Evolutionary conservation across 2,888 invertebrate genomes (phyloP), one percentile per base, ranked within the genome.

Genomic region (Tenthredo scrophulariae): DNA sequence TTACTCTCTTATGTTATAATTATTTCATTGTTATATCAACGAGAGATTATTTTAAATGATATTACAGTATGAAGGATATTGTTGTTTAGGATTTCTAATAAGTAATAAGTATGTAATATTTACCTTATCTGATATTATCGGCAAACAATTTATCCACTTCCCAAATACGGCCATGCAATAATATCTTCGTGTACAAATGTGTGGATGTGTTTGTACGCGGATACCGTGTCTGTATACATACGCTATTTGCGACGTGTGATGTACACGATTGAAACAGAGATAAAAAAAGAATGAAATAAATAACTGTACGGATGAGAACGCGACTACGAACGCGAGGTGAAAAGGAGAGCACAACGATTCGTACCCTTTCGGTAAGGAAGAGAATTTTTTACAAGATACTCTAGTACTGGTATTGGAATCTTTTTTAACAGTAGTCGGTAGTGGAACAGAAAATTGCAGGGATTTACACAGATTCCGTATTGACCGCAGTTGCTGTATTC

Each of bases 121-220:
- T 77, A 77, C 77, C 50, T 33, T 26, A 3, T 46, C 13, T 77
- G 50, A 54, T 77, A 54, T 18, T 77, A 29, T 77, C 33, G 77
- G 77, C 13, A 29, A 77, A 77, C 29, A 26, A 18, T 29, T 50
- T 54, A 29, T 37, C 29, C 43, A 43, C 74, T 74, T 40, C 54
- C 77, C 77, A 77, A 77, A 77, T 77, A 77, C 77, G 77, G 50
- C 77, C 50, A 77, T 77, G 29, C 77, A 77, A 54, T 77, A 46
- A 54, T 77, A 54, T 15, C 29, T 40, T 72, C 22, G n/a, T 67
- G 33, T 67, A 33, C 13, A 26, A 62, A 62, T 62, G 9, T 54
- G 2, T 29, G 4, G 4, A 13, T 43, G 43, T 40, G 1, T 26
- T 7, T 54, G 54, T 22, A 40, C 18, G 15, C 18, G 37, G 37